Evolutionary conservation across 1,140 invertebrate genomes (phyloP), one percentile per base, ranked within the genome.

Genomic region (Eciton burchellii): DNA sequence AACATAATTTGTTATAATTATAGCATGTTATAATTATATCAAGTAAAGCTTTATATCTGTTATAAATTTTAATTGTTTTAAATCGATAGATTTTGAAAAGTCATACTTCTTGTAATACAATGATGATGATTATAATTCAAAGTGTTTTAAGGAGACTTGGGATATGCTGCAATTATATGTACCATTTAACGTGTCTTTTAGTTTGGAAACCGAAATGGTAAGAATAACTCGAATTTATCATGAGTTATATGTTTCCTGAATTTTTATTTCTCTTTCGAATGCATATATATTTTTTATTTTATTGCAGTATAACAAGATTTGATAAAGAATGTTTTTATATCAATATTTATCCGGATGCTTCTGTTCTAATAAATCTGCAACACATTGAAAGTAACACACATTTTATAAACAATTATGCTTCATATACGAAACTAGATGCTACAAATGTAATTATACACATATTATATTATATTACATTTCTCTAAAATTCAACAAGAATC

Each of bases 141-240:
- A 95, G 95, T 62, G 92, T 97, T 45, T 95, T 96, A n/a, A 92
- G 95, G 74, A 91, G 95, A 87, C 94, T 97, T 47, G 97, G 96
- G 49, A 93, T 97, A 3, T 89, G 94, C 12, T 96, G 96, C 94
- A 96, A 54, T 94, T 89, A n/a, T 96, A 96, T 83, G n/a, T 96
- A n/a, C n/a, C n/a, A n/a, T n/a, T n/a, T n/a, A n/a, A n/a, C n/a
- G n/a, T n/a, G n/a, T n/a, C 96, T 21, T 95, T 90, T 97, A 45
- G 92, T 95, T 35, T 96, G 95, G 95, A 94, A 94, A 83, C 94
- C 96, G 91, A 93, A 93, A 90, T 95, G 93, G 93, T 93, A 86
- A 88, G 90, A 66, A 72, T 81, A 21, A 72, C 11, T 72, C 59
- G 82, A 26, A 1, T 14, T 29, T 81, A 41, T n/a, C 11, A 0